Base-by-base conservation (phyloP, 2,888 invertebrate genomes). In the Cheilosia variabilis region DNA sequence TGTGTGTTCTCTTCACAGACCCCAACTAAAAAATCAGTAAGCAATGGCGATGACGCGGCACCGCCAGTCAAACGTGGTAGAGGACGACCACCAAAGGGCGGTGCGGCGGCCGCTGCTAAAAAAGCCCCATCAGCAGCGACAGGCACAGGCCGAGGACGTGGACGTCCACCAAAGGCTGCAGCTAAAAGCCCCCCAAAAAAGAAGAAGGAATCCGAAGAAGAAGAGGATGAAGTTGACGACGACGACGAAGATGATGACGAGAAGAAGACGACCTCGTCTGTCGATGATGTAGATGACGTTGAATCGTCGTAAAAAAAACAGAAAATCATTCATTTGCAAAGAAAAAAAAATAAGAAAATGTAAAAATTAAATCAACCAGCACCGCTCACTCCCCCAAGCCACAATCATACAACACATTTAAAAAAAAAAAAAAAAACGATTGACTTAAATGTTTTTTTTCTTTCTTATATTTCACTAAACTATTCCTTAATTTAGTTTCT, bases 11-110 rank as follows among this genome's bases (percentile, higher is more conserved):
- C 22, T 2, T 37, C 34, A 79, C 57, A 79, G 71, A 4, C 52
- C 10, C 2, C 63, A 41, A 76, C 71, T 34, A 80, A 76, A 13
- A 73, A 41, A 10, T 58, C 66, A n/a, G 68, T 76, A 4, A 81
- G 76, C 13, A 81, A 86, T 34, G 86, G 81, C 2, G 86, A 81
- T 53, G 76, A 77, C 15, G 71, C 45, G 15, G 17, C 68, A 57
- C 60, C 69, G 0, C 66, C 81, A 57, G 86, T 50, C 4, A 86
- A 86, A 68, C 76, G 86, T 1, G 86, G 86, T 6, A 66, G 86
- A 47, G 86, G 86, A 9, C 80, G 86, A 76, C 86, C 86, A 50
- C 72, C 80, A 10, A 86, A 86, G 43, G 50, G 62, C 2, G 6
- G 0, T 0, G 24, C 41, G 10, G 55, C 65, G 10, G 55, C 65